Evolutionary conservation across 1,140 invertebrate species (phyloP), one percentile per base, ranked within the genome.

Genomic region (Drosophila bifasciata): DNA sequence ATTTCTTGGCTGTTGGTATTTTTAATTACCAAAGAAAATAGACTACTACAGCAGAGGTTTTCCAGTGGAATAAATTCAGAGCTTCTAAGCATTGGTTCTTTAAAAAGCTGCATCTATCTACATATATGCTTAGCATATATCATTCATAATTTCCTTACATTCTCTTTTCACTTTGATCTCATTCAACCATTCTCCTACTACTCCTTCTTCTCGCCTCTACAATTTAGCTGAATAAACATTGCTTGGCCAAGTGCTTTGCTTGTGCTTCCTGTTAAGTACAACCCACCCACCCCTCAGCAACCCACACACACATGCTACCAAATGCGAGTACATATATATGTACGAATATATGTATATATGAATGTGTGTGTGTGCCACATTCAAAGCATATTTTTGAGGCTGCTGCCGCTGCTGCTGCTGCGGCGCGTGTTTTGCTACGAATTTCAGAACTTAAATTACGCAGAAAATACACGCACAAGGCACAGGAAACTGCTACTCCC

Each of bases 391-490:
- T 68, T 86, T 68, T 84, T 85, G 61, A 71, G 61, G 58, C 70
- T 55, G 44, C 62, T 48, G n/a, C n/a, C n/a, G 49, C 48, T 45
- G 19, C 23, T 49, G 23, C 21, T n/a, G 13, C 15, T 13, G 13
- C 53, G 45, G 62, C 71, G 71, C 81, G 81, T 86, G 81, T 80
- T 80, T 63, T 86, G 60, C 55, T 68, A 67, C 71, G 3, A 32
- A 86, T 68, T 81, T 86, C 77, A 78, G 52, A 86, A 77, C 81
- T 85, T 74, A 86, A 85, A 86, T 80, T 86, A 64, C 73, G 73
- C 73, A 69, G 52, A 63, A 55, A 63, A 46, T 60, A 57, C 60
- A 86, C 77, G 63, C 71, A 76, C 80, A 85, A 85, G 48, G 36
- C 40, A 48, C 55, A 36, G 32, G 32, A 25, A n/a, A 46, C 15